Base-by-base conservation (phyloP, 2,888 invertebrate species). In the Apocheima hispidaria region DNA sequence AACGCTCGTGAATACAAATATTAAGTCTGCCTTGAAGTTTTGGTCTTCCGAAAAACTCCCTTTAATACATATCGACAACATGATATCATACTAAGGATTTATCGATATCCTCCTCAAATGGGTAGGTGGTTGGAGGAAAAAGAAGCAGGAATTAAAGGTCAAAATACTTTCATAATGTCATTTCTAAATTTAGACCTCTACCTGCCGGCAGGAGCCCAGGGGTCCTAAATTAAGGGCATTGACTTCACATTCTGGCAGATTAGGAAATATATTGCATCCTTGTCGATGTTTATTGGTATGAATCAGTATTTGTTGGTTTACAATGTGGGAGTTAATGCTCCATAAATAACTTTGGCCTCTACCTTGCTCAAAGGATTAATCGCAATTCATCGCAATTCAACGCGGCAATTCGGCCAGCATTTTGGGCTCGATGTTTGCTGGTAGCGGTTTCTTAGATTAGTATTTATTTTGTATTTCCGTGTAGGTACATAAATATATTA, bases 91-190 rank as follows among this genome's bases (percentile, higher is more conserved):
- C 18, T 38, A 3, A 9, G 12, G 2, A 36, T n/a, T 21, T 6
- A 21, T n/a, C 4, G 23, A 16, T 10, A 16, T n/a, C 6, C 10
- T 35, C 4, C 16, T 23, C 1, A 59, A 49, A 53, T 14, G 20
- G 4, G 38, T 54, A 23, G 44, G 49, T 43, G 10, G 44, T 12
- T 20, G 33, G 28, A 60, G 60, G 63, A 54, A 65, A 69, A 60
- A 54, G 46, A 36, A 38, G 52, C 53, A 38, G 46, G 28, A 14
- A 54, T 49, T n/a, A n/a, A 60, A 40, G 65, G 63, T 65, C 65
- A 48, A 41, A 65, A 58, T 49, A 54, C 67, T 60, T 54, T 28
- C 40, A 36, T 30, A 54, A 35, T 57, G 63, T 69, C 69, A 69
- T 59, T 53, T 58, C 58, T 57, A 40, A 26, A 60, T 59, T 60